Evolutionary conservation across 2,113 vertebrate species (phyloP).

Genomic region (Himantopus leucocephalus): DNA sequence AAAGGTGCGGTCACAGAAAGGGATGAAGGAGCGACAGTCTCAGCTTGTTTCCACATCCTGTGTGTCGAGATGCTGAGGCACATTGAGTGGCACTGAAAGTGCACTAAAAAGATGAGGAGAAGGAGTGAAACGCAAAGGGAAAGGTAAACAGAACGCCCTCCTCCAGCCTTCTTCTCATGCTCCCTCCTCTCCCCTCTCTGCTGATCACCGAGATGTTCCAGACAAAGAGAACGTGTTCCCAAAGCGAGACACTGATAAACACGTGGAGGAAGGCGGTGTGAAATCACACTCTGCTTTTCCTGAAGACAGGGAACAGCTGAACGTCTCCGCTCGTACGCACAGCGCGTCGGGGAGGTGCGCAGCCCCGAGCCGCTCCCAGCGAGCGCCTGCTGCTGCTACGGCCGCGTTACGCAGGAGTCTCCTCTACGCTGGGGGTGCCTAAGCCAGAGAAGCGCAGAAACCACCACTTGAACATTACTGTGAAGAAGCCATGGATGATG

Average conservation of each 20-base stretch:
- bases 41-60: not conserved
- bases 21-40: not conserved
- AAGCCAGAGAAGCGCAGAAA: not conserved
- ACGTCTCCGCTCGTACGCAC: not conserved
- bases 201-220: not conserved
- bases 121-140: not conserved
- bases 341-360: fast-evolving
- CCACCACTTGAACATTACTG: not conserved
- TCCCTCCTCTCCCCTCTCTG: not conserved
- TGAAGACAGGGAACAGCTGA: not conserved
- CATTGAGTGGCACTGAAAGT: fast-evolving
- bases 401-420: fast-evolving
- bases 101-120: not conserved
- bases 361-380: not conserved
- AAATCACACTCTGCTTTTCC: not conserved
- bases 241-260: no score
- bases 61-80: not conserved
- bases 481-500: not conserved
- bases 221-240: not conserved
- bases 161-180: not conserved
- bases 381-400: not conserved
- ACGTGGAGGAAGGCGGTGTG: not conserved
- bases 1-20: not conserved
- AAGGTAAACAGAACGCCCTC: not conserved
- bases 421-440: not conserved